phyloP scores from a whole-genome alignment of 2,888 invertebrate genomes.

The Drosophila limbata region DNA sequence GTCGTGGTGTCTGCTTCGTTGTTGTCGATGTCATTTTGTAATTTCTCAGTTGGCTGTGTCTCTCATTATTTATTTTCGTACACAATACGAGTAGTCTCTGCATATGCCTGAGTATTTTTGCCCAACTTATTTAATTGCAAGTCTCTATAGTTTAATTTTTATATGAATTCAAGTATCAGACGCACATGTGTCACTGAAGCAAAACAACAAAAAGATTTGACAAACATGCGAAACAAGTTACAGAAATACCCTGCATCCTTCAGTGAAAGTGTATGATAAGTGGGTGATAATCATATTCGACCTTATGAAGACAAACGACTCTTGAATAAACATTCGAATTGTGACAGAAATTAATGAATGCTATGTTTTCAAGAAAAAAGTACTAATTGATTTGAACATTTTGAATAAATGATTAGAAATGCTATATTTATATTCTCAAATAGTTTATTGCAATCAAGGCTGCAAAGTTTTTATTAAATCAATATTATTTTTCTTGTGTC shows the following conservation, averaged over 20 bases:
- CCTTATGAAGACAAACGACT: background rate
- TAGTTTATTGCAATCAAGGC: too few relatives aligned
- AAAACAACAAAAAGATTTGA: constrained; percentile 1
- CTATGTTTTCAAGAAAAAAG: too few relatives aligned
- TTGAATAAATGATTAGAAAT: too few relatives aligned
- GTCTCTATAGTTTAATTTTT: constrained; percentile 64
- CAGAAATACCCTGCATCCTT: background rate
- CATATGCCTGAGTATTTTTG: constrained; percentile 50
- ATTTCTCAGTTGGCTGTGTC: constrained; percentile 40
- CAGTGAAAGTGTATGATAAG: background rate
- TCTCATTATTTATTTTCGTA: constrained; percentile 61
- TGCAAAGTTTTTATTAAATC: too few relatives aligned
- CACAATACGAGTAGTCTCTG: constrained; percentile 47
- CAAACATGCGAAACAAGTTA: background rate
- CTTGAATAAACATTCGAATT: too few relatives aligned
- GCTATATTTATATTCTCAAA: too few relatives aligned
- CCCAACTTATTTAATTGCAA: constrained; percentile 71
- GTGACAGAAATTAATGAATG: too few relatives aligned
- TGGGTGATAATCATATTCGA: background rate
- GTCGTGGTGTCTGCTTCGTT: constrained; percentile 14
- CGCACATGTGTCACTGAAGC: background rate
- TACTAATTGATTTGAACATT: too few relatives aligned
- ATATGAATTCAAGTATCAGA: constrained; percentile 4
- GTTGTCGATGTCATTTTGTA: constrained; percentile 24
- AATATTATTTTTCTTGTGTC: too few relatives aligned